Conservation (phyloP, 92 coral and sea anemone species). For the Palythoa heliodiscus region DNA sequence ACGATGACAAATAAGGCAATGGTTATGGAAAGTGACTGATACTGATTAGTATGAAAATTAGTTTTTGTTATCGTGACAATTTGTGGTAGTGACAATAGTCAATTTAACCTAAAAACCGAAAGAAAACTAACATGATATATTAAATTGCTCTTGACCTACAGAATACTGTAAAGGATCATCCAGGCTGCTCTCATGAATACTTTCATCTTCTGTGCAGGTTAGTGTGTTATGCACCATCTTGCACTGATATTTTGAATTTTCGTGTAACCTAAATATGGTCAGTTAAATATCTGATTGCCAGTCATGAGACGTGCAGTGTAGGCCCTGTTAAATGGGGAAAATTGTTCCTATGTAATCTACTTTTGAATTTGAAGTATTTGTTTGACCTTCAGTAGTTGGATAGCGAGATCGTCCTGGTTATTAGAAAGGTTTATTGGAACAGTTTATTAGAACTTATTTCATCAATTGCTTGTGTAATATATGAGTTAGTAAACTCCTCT, state of each 20-base stretch:
- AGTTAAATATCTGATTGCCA: too few relatives aligned
- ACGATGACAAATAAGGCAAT: neutral
- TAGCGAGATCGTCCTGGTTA: too few relatives aligned
- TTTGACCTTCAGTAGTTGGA: too few relatives aligned
- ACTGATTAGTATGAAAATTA: neutral
- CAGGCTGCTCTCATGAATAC: slow-evolving; percentile 91
- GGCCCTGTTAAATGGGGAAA: too few relatives aligned
- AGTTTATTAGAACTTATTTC: too few relatives aligned
- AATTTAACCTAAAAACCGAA: neutral
- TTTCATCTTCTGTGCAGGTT: slow-evolving; percentile 90
- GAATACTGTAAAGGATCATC: slow-evolving; percentile 96
- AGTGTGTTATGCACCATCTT: neutral
- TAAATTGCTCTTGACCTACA: slow-evolving; percentile 16
- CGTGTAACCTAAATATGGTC: neutral
- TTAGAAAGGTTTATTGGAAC: too few relatives aligned
- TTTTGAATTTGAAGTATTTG: too few relatives aligned
- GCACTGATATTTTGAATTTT: neutral
- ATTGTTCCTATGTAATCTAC: too few relatives aligned
- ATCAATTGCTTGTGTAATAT: too few relatives aligned
- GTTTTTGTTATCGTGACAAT: too few relatives aligned
- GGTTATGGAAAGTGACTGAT: neutral
- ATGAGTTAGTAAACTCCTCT: too few relatives aligned
- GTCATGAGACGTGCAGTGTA: too few relatives aligned
- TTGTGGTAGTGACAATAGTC: neutral
- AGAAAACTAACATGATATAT: neutral